Base-by-base conservation (phyloP, 2,113 vertebrate genomes). In the Trochalopteron elliotii region DNA sequence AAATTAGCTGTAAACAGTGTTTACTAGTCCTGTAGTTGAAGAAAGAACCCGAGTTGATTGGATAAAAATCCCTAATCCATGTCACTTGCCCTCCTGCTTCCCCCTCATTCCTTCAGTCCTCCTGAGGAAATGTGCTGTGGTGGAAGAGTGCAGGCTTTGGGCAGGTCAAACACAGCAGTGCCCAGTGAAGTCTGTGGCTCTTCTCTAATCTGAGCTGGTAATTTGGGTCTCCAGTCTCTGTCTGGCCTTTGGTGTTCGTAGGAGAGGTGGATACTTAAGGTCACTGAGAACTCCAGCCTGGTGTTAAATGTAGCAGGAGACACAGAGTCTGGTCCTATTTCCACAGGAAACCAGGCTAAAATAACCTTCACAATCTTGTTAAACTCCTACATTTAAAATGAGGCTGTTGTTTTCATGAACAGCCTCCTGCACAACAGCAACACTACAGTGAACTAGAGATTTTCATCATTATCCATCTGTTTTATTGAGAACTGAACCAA, bases 41-140 rank as follows among this genome's bases (percentile, higher is more conserved):
- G 67, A 72, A 76, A 25, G 63, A 85, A 47, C 33, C 15, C 0
- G 0, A 15, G 27, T 15, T 75, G 52, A 39, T 27, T 9, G 3
- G 69, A 23, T 74, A 39, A n/a, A 72, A 47, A 2, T 35, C 71
- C 40, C 47, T 33, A 7, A 12, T 61, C 14, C 1, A 3, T 3
- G 1, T 68, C 0, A 0, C 47, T 53, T 14, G 4, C 35, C 33
- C 40, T 75, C 70, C 44, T 3, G 1, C 42, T 60, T 15, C 7
- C 1, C 5, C 19, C 3, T 24, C 9, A 1, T 13, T 33, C 52
- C 75, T 76, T 44, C 67, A 33, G 33, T 44, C 39, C 19, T 64
- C 12, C 35, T 23, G 52, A 35, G 64, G 22, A 44, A 30, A 37
- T 0, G 2, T 31, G 22, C 56, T 15, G 3, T 3, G 13, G 12